These are phyloP conservation scores for Silurus lanzhouensis DNA, from an alignment of 2,797 vertebrate genomes.

Conservation along the genomic window DNA sequence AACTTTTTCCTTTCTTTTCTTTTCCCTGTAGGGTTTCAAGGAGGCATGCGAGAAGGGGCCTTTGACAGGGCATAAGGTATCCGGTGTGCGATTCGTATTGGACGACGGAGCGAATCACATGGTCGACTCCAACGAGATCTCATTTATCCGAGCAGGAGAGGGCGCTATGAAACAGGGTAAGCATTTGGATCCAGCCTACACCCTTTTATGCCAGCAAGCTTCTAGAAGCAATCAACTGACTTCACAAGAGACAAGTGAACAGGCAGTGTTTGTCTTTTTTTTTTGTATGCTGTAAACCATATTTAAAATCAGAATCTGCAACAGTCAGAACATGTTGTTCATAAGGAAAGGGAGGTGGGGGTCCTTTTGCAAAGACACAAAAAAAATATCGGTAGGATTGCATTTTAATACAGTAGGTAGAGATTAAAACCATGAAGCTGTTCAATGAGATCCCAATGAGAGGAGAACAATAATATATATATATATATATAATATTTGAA, in stretches of 20 bases:
- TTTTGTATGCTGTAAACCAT: neutral
- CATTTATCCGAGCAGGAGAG: slow-evolving; percentile 94
- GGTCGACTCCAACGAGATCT: slow-evolving; percentile 95
- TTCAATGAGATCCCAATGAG: neutral
- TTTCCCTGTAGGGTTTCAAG: slow-evolving; percentile 80
- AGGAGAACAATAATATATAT: neutral
- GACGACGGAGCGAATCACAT: slow-evolving; percentile 92
- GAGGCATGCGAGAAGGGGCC: slow-evolving; percentile 88
- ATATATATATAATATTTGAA: no score
- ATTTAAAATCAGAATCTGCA: neutral
- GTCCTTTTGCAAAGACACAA: neutral
- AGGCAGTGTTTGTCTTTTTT: neutral
- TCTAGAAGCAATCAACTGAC: neutral
- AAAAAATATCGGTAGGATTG: neutral
- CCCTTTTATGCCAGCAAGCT: neutral
- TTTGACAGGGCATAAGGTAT: slow-evolving; percentile 86
- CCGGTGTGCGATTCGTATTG: slow-evolving; percentile 85
- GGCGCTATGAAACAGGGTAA: slow-evolving; percentile 92
- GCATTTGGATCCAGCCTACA: neutral
- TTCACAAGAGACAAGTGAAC: neutral
- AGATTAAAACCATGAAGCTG: neutral
- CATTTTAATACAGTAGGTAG: neutral
- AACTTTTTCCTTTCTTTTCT: neutral
- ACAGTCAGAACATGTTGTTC: neutral
- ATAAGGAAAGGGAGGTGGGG: neutral